Base-by-base conservation (phyloP, 2,113 vertebrate species). In the Siniperca chuatsi region DNA sequence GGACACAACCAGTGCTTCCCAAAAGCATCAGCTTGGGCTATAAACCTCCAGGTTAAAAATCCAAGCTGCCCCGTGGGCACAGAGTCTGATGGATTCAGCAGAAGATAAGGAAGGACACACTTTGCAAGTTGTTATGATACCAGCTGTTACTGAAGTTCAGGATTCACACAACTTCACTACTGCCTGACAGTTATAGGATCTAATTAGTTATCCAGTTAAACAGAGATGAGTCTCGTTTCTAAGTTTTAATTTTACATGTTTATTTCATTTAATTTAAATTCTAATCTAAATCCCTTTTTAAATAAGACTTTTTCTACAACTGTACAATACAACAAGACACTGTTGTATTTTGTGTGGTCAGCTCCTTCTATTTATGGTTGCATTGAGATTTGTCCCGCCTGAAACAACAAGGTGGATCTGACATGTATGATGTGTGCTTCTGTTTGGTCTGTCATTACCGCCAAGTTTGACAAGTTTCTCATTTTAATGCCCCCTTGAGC, bases 51-150 rank as follows among this genome's bases (percentile, higher is more conserved):
- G n/a, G 25, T 23, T 61, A 11, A 16, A 10, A 35, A 15, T 13
- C 37, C 9, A 50, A 5, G 4, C 52, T 57, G n/a, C 25, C n/a
- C 7, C 0, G 64, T 29, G 29, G 68, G 74, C 20, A 10, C 11
- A 9, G 9, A 23, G 29, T 76, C 50, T 72, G 77, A 83, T 90
- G 74, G 62, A 44, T 75, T 58, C 62, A 71, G 25, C 74, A 77
- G 78, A 76, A 15, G n/a, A 79, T 2, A 35, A 75, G 37, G 57
- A 75, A 78, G 58, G 68, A 75, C 74, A 42, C 58, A 35, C 46
- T n/a, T 13, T 23, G 20, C 16, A 11, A 8, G 33, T 48, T 11
- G 35, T 55, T 66, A 61, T 0, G 15, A 0, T 4, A 52, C 64
- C 16, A 84, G 69, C 57, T 82, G 78, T 57, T 75, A n/a, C 2